Percentiles rank a stretch among this genome's conserved stretches.
These are phyloP conservation scores for Sebastes kiyomatsui DNA, from an alignment of 2,797 vertebrate species.

Conservation along the genomic window DNA sequence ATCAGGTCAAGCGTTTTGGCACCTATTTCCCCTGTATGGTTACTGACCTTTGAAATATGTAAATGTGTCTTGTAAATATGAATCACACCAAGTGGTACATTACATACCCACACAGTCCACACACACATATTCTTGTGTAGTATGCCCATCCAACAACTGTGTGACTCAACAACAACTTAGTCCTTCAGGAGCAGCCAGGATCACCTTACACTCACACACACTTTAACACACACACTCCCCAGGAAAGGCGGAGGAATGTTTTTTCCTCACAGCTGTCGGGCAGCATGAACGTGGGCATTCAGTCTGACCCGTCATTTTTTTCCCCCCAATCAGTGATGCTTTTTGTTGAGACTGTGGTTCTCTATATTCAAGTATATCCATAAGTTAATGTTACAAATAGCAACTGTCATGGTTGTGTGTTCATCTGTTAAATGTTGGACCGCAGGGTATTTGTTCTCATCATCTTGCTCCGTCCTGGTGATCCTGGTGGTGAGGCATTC, in stretches of 20 bases:
- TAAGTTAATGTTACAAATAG: neutral
- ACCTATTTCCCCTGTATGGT: neutral
- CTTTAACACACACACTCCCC: neutral
- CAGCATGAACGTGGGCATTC: conserved; percentile 13
- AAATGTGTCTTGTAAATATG: neutral
- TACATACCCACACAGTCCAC: neutral
- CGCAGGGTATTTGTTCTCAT: neutral
- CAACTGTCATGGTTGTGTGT: neutral
- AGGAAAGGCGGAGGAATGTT: neutral
- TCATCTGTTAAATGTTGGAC: neutral
- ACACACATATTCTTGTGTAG: neutral
- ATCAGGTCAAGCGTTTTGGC: neutral
- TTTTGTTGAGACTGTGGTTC: neutral
- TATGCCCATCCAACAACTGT: conserved; percentile 1
- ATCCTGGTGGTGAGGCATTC: neutral
- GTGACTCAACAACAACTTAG: conserved; percentile 7
- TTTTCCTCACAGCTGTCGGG: conserved; percentile 42
- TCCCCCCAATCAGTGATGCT: neutral
- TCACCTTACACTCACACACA: conserved; percentile 53
- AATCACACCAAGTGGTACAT: neutral
- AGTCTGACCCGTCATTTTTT: neutral
- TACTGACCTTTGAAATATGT: neutral
- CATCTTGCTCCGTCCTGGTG: neutral
- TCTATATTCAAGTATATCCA: neutral
- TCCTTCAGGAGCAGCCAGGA: conserved; percentile 23